Evolutionary conservation across 2,888 invertebrate species (phyloP).

Genomic region (Papilio gigon): DNA sequence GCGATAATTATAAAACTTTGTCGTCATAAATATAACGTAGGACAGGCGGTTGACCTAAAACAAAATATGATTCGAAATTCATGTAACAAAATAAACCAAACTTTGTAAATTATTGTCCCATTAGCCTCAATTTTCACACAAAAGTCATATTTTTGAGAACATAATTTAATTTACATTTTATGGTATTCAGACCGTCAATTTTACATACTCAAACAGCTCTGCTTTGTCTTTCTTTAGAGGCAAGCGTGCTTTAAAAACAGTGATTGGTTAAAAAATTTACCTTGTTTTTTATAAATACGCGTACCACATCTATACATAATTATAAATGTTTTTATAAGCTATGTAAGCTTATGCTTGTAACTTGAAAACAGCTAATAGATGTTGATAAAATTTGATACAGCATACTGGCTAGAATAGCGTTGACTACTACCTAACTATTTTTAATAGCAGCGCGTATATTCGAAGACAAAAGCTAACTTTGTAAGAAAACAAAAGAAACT

Average conservation of each 20-base stretch:
- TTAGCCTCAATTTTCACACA: conserved; percentile 55
- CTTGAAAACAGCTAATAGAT: no score
- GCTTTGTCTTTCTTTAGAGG: background rate
- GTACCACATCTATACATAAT: background rate
- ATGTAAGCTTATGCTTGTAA: no score
- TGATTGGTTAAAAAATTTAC: background rate
- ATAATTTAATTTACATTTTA: conserved; percentile 14
- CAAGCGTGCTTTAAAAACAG: background rate
- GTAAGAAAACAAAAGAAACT: conserved; percentile 21
- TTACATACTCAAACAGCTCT: background rate
- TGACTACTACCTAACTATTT: no score
- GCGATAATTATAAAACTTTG: conserved; percentile 27
- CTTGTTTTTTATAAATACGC: background rate
- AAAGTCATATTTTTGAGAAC: conserved; percentile 16
- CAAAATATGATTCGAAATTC: conserved; percentile 49
- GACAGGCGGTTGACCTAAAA: conserved; percentile 32
- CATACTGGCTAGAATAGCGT: no score
- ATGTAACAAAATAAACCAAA: conserved; percentile 56
- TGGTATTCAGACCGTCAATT: background rate
- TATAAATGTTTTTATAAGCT: no score
- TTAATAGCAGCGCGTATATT: no score
- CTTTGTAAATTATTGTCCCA: conserved; percentile 61
- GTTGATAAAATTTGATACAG: no score
- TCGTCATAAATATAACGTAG: conserved; percentile 19
- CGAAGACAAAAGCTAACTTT: no score